Conservation (phyloP, 2,888 invertebrate species). For the Halictus ligatus region DNA sequence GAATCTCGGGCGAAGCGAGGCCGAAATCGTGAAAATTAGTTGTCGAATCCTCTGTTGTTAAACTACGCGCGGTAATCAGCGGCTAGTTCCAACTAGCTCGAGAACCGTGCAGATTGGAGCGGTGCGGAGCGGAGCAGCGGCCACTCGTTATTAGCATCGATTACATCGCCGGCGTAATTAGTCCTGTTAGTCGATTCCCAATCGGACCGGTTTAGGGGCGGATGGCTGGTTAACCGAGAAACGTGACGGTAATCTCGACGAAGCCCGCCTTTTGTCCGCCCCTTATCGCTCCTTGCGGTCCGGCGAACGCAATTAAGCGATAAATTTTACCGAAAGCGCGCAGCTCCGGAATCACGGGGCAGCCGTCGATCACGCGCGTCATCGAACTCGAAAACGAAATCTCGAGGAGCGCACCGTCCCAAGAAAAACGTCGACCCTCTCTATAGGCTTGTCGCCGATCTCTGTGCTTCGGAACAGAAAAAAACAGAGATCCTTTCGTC, state of each 20-base stretch:
- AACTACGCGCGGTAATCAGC: not conserved
- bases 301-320: constrained; percentile 67
- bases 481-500: no score
- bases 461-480: no score
- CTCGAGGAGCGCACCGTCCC: not conserved
- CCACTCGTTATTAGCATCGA: constrained; percentile 58
- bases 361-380: constrained; percentile 50
- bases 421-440: not conserved
- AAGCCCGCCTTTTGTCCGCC: constrained; percentile 56
- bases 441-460: not conserved
- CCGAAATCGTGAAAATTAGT: constrained; percentile 1
- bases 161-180: constrained; percentile 57
- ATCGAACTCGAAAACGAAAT: constrained; percentile 21
- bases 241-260: constrained; percentile 68
- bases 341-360: constrained; percentile 43
- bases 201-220: constrained; percentile 26
- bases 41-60: not conserved
- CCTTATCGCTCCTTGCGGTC: constrained; percentile 64
- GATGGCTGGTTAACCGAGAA: constrained; percentile 37
- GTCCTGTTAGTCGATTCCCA: constrained; percentile 56
- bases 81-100: not conserved
- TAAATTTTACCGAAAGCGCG: constrained; percentile 61
- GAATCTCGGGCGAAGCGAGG: not conserved
- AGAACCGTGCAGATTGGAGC: constrained; percentile 10
- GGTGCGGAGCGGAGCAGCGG: constrained; percentile 12